Evolutionary conservation across 1,140 invertebrate species (phyloP), one percentile per base, ranked within the genome.

Genomic region (Bombus haemorrhoidalis): DNA sequence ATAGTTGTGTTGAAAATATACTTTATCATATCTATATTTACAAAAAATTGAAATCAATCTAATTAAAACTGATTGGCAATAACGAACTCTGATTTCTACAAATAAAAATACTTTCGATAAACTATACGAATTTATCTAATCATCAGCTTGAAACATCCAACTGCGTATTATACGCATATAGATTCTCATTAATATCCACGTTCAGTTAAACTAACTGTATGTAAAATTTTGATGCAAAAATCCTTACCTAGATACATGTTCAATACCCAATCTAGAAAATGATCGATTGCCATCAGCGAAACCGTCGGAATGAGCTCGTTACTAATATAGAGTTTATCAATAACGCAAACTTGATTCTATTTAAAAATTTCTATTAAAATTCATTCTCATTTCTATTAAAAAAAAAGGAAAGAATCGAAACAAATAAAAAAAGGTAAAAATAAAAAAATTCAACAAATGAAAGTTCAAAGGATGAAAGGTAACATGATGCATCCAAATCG

Each of bases 401-500:
- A 25, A 37, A 68, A 22, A 37, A 4, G 13, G 13, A 34, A 62
- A 4, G 3, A 62, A 28, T 62, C 3, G 12, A 12, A 62, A 62
- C 12, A 28, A 15, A 41, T 12, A 8, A n/a, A 41, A 9, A 39
- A 39, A 75, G 53, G 75, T 53, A 76, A 15, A 32, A 32, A 18
- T 18, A 66, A 2, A 18, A 34, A 66, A 34, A 15, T 34, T 62
- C 1, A 13, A 39, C 2, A 18, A 28, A 37, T 39, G 13, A 25
- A 57, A 18, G 8, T 57, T 12, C 0, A 59, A 76, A 32, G 32
- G 18, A n/a, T 15, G 22, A 78, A 22, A 12, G 25, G 8, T 39
- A 78, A 66, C 32, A 62, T 69, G 72, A 83, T 62, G 62, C 62
- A 68, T 57, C 34, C 39, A 83, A 69, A 53, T 57, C 73, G 87